A percentile compares a stretch with the other conserved stretches of the same genome.
These are phyloP conservation scores for Formica exsecta DNA, from an alignment of 1,140 invertebrate genomes.

Conservation along the genomic window DNA sequence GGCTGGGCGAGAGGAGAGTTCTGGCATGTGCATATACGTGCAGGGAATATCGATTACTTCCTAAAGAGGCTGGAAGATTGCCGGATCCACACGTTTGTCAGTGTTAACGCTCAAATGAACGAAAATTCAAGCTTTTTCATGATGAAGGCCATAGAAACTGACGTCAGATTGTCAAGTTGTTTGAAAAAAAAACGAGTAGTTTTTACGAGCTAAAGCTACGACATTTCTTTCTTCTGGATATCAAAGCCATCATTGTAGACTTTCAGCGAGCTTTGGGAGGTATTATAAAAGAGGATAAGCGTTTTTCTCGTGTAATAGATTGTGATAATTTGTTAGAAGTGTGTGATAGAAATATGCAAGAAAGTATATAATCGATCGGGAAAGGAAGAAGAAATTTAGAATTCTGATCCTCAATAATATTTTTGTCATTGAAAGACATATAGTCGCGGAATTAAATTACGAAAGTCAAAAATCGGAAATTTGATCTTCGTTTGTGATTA, in stretches of 20 bases:
- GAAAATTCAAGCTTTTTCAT: slow-evolving; percentile 15
- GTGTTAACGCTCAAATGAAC: slow-evolving; percentile 28
- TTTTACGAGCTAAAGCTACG: background rate
- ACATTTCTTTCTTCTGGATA: background rate
- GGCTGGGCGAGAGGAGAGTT: slow-evolving; percentile 1
- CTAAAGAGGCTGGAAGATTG: slow-evolving; percentile 73
- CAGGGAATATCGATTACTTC: slow-evolving; percentile 78
- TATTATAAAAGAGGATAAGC: background rate
- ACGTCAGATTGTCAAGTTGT: background rate
- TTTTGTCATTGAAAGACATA: slow-evolving; percentile 16
- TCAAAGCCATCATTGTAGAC: slow-evolving; percentile 10
- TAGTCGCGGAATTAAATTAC: slow-evolving; percentile 18
- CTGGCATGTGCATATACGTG: slow-evolving; percentile 72
- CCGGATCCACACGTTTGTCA: slow-evolving; percentile 41
- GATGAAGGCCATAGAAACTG: too few species aligned
- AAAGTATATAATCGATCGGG: too few species aligned
- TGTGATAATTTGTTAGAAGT: background rate
- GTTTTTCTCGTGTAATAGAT: background rate
- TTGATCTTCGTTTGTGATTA: slow-evolving; percentile 15
- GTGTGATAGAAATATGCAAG: background rate
- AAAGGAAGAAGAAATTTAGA: background rate
- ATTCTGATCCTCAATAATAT: background rate
- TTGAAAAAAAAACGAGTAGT: background rate
- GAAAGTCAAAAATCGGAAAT: slow-evolving; percentile 37
- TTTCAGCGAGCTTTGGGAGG: background rate